phyloP scores from a whole-genome alignment of 2,113 vertebrate genomes.

The Nothoprocta pentlandii region DNA sequence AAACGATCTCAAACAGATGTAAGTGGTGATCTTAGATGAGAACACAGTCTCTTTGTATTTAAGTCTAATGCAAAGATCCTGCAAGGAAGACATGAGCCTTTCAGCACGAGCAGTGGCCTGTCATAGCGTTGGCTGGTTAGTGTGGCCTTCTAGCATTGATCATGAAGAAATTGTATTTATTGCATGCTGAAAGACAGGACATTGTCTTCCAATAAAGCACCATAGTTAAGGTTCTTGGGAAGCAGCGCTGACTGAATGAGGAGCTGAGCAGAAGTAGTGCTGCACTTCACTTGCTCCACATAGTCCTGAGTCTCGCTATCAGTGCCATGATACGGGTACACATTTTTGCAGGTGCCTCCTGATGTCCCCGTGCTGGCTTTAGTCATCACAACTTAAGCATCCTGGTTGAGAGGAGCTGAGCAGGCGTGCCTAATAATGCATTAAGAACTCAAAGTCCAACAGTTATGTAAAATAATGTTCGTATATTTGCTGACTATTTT shows the following conservation, averaged over 20 bases:
- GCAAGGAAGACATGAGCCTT: not conserved
- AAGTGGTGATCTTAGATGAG: not conserved
- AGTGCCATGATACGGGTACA: not conserved
- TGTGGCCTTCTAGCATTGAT: not conserved
- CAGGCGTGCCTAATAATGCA: accelerated
- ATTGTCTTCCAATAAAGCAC: not conserved
- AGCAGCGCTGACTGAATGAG: not conserved
- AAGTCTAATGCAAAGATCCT: not conserved
- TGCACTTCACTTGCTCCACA: not conserved
- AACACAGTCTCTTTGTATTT: not conserved
- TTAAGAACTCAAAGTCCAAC: not conserved
- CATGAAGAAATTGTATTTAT: not conserved
- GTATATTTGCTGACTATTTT: not conserved
- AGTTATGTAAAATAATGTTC: not conserved
- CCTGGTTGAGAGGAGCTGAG: not conserved
- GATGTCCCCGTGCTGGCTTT: not conserved
- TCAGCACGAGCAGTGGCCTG: not conserved
- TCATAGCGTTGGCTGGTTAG: not conserved
- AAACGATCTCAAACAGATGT: not conserved
- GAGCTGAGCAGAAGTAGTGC: not conserved
- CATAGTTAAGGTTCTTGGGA: not conserved
- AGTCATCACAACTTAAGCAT: not conserved
- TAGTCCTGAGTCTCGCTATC: not conserved
- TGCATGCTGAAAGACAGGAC: not conserved
- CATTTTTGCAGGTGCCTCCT: not conserved